Conservation (phyloP, 2,797 vertebrate genomes). For the Ptychobarbus kaznakovi region DNA sequence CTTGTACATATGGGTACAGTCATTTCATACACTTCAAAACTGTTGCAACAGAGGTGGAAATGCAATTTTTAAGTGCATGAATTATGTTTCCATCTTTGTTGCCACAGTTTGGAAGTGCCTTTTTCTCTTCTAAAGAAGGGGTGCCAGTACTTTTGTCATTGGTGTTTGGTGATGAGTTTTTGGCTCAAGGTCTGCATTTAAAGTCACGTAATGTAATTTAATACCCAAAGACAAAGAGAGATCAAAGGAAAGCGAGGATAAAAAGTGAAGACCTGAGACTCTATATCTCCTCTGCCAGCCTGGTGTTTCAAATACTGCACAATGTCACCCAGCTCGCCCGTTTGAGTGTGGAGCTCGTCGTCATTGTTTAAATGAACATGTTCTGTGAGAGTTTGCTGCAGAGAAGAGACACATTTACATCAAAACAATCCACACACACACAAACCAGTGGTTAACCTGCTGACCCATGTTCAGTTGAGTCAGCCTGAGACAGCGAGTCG, state of each 20-base stretch:
- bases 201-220: too few relatives aligned
- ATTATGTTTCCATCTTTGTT: too few relatives aligned
- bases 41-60: too few relatives aligned
- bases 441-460: not conserved
- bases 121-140: too few relatives aligned
- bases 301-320: conserved; percentile 87
- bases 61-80: too few relatives aligned
- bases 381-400: conserved; percentile 83
- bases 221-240: not conserved
- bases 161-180: too few relatives aligned
- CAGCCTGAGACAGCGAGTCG: not conserved
- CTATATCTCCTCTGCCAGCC: conserved; percentile 85
- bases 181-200: too few relatives aligned
- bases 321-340: conserved; percentile 78
- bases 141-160: too few relatives aligned
- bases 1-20: too few relatives aligned
- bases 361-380: conserved; percentile 82
- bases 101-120: too few relatives aligned
- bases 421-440: not conserved
- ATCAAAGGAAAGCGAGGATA: not conserved
- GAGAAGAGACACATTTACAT: conserved; percentile 22
- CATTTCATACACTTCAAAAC: too few relatives aligned
- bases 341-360: conserved; percentile 80
- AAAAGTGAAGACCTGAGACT: conserved; percentile 81
- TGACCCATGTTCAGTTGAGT: not conserved